These are phyloP conservation scores for Aspidapion aeneum DNA, from an alignment of 2,888 invertebrate genomes.

Conservation along the genomic window DNA sequence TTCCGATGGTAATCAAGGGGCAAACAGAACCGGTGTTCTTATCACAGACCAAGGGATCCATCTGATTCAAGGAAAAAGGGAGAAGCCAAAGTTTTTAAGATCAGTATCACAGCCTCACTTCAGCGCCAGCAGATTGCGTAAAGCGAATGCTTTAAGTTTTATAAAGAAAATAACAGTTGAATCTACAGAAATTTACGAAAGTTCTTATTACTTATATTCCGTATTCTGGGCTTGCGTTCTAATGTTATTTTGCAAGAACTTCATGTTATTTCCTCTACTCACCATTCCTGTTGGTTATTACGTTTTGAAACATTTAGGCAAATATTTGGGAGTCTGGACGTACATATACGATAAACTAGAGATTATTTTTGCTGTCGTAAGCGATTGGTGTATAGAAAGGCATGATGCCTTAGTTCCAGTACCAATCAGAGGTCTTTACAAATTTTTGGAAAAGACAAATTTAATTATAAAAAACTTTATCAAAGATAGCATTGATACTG, in stretches of 20 bases:
- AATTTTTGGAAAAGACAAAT: constrained; percentile 65
- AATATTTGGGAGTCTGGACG: constrained; percentile 54
- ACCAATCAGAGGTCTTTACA: constrained; percentile 72
- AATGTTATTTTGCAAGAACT: constrained; percentile 83
- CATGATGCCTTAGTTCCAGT: constrained; percentile 69
- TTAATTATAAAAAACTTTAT: constrained; percentile 59
- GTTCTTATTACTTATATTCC: constrained; percentile 70
- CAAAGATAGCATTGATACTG: constrained; percentile 77
- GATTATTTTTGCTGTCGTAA: constrained; percentile 37
- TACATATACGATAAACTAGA: constrained; percentile 47
- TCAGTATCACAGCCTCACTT: constrained; percentile 44
- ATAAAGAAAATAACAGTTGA: constrained; percentile 27
- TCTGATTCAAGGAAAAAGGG: constrained; percentile 32
- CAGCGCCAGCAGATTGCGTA: constrained; percentile 20
- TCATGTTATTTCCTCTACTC: constrained; percentile 75
- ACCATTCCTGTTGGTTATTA: constrained; percentile 75
- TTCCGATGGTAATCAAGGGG: constrained; percentile 23
- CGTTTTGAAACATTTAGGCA: constrained; percentile 53
- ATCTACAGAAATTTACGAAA: constrained; percentile 50
- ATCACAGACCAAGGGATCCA: constrained; percentile 41
- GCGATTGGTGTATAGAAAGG: constrained; percentile 62
- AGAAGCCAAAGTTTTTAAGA: constrained; percentile 36
- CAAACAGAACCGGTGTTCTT: constrained; percentile 34
- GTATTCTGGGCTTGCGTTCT: constrained; percentile 78
- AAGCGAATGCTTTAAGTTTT: constrained; percentile 27